Evolutionary conservation across 2,113 vertebrate species (phyloP).

Genomic region (Ciconia boyciana): DNA sequence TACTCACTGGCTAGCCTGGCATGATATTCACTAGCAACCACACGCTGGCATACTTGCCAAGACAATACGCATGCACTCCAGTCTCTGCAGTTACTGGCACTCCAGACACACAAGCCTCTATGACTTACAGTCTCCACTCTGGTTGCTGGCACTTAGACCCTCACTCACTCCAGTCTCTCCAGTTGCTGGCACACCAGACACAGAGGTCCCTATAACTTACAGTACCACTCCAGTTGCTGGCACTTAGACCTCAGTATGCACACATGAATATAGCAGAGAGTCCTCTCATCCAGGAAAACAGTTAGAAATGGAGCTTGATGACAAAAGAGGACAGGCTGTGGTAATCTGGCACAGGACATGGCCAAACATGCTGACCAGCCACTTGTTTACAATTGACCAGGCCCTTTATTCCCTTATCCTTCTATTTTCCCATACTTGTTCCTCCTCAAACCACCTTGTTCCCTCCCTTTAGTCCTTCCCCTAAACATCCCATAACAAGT

Average conservation of each 20-base stretch:
- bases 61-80: fast-evolving
- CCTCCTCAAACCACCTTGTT: neutral
- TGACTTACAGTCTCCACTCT: neutral
- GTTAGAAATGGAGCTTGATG: neutral
- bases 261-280: fast-evolving
- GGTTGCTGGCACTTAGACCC: neutral
- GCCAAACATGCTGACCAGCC: neutral
- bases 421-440: neutral
- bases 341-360: neutral
- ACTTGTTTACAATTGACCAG: neutral
- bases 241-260: neutral
- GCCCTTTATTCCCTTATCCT: neutral
- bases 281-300: neutral
- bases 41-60: neutral
- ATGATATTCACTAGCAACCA: neutral
- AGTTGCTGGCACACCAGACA: neutral
- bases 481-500: neutral
- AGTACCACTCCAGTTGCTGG: neutral
- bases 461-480: neutral
- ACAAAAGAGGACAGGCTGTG: neutral
- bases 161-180: neutral
- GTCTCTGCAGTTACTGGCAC: neutral
- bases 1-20: neutral
- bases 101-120: neutral
- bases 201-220: neutral